phyloP scores from a whole-genome alignment of 2,797 vertebrate species.

The Phoebastria nigripes region DNA sequence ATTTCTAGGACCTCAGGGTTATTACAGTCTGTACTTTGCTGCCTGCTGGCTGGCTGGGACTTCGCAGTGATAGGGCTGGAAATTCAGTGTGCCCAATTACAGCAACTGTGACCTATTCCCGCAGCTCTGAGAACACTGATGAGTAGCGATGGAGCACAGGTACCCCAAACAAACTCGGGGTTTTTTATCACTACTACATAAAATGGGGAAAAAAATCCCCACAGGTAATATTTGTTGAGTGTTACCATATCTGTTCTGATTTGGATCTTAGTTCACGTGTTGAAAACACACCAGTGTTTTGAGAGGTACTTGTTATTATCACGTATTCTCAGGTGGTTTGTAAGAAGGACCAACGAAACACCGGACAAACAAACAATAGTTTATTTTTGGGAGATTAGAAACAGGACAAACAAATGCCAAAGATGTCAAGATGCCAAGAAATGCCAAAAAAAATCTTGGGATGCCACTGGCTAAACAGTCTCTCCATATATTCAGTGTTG shows the following conservation, averaged over 20 bases:
- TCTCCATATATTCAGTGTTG: background rate
- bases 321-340: background rate
- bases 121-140: background rate
- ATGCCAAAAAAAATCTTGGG: too few relatives aligned
- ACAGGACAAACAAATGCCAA: background rate
- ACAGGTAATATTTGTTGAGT: background rate
- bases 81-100: background rate
- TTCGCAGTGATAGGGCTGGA: background rate
- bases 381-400: background rate
- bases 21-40: background rate
- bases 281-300: background rate
- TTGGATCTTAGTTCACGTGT: background rate
- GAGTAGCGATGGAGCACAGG: background rate
- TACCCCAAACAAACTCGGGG: background rate
- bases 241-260: accelerated
- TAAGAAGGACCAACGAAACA: background rate
- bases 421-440: background rate
- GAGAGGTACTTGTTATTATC: background rate
- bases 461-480: background rate
- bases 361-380: background rate
- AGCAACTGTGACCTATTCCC: background rate
- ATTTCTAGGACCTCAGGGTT: background rate
- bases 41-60: background rate
- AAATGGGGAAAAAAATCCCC: background rate
- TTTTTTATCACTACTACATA: background rate